phyloP scores from a whole-genome alignment of 2,113 vertebrate species.

The Pyrgilauda ruficollis region DNA sequence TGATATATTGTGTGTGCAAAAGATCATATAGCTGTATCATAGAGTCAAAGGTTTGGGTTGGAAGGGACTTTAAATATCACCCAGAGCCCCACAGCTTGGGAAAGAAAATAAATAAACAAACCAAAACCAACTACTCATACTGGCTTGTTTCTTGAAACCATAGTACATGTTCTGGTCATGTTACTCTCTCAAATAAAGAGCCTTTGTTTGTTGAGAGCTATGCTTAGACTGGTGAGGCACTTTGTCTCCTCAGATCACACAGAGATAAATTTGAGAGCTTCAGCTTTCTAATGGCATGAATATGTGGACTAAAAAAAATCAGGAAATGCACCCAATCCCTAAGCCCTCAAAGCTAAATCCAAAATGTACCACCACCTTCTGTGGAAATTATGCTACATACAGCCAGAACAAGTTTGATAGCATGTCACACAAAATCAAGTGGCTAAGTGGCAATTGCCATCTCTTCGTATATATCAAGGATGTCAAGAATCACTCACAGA shows the following conservation, averaged over 20 bases:
- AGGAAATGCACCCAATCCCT: not conserved
- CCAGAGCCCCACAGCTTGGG: not conserved
- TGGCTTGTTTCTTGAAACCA: not conserved
- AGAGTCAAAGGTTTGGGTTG: not conserved
- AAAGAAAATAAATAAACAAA: not conserved
- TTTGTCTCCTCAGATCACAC: not conserved
- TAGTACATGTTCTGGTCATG: not conserved
- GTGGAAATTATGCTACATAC: not conserved
- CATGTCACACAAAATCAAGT: not conserved
- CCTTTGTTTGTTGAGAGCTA: not conserved
- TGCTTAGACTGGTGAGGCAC: not conserved
- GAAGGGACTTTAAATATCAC: not conserved
- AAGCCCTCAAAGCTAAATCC: not conserved
- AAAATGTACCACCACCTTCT: not conserved
- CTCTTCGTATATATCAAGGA: not conserved
- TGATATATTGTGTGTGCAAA: not conserved
- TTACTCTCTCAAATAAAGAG: not conserved
- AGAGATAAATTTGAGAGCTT: not conserved
- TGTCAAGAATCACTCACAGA: not conserved
- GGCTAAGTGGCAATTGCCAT: not conserved
- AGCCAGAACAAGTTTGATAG: not conserved
- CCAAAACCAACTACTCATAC: not conserved
- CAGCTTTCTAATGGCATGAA: not conserved
- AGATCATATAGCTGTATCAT: not conserved
- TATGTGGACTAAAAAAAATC: not conserved